These are phyloP conservation scores for Siphamia tubifer DNA, from an alignment of 2,113 vertebrate genomes.

Conservation along the genomic window DNA sequence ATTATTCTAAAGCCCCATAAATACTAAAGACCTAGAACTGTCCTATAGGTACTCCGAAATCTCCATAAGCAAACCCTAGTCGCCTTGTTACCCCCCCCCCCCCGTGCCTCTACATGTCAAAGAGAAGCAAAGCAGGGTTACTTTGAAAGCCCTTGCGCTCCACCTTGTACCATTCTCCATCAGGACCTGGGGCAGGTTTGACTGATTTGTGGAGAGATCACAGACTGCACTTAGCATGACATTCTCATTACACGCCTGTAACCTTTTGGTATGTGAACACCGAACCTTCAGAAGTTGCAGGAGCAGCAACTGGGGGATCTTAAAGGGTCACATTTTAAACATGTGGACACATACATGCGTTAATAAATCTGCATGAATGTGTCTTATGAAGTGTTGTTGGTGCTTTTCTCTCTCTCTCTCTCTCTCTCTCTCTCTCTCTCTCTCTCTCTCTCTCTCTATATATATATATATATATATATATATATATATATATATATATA, in stretches of 20 bases:
- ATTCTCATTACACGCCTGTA: conserved; percentile 57
- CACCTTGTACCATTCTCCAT: conserved; percentile 14
- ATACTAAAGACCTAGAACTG: conserved; percentile 25
- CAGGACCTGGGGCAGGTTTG: conserved; percentile 7
- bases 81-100: not conserved
- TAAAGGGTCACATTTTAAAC: not conserved
- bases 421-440: too few relatives aligned
- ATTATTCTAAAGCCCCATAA: conserved; percentile 41
- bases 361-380: conserved; percentile 12
- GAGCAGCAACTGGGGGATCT: not conserved
- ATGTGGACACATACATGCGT: not conserved
- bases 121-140: conserved; percentile 25
- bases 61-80: not conserved
- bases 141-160: conserved; percentile 17
- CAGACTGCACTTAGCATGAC: conserved; percentile 45
- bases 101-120: not conserved
- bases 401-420: too few relatives aligned
- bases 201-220: conserved; percentile 44
- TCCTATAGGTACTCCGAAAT: conserved; percentile 19
- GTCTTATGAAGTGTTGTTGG: not conserved
- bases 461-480: too few relatives aligned
- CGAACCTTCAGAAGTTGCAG: conserved; percentile 23
- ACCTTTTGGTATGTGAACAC: conserved; percentile 43
- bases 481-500: too few relatives aligned
- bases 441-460: too few relatives aligned